Evolutionary conservation across 1,140 invertebrate species (phyloP).

Genomic region (Scaptomyza graminum): DNA sequence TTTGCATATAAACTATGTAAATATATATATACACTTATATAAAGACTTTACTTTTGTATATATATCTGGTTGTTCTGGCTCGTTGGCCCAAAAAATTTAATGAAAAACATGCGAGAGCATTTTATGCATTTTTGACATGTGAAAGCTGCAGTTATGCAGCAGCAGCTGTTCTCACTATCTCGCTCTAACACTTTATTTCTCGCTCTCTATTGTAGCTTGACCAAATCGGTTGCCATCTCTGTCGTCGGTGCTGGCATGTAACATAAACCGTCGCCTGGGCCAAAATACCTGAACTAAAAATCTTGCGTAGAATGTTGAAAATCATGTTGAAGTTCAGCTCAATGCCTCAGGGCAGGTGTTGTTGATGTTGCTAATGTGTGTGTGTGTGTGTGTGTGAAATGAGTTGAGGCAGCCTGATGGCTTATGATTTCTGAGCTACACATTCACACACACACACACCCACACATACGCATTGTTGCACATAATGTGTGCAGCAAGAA

Average conservation of each 20-base stretch:
- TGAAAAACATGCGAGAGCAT: conserved; percentile 46
- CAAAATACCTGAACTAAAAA: conserved; percentile 75
- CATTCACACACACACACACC: conserved; percentile 13
- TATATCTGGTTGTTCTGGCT: conserved; percentile 18
- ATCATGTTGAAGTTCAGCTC: conserved; percentile 77
- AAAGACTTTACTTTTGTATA: background rate
- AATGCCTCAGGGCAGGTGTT: conserved; percentile 47
- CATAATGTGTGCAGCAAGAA: conserved; percentile 54
- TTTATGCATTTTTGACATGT: conserved; percentile 61
- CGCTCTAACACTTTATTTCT: conserved; percentile 15
- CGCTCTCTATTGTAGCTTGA: background rate
- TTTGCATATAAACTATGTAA: conserved; percentile 49
- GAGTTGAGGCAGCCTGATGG: conserved; percentile 37
- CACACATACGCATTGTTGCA: conserved; percentile 32
- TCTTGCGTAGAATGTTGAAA: conserved; percentile 78
- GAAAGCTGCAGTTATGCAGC: conserved; percentile 35
- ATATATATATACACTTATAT: conserved; percentile 24
- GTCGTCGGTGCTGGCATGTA: conserved; percentile 58
- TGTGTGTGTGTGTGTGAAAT: conserved; percentile 7
- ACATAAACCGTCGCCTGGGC: conserved; percentile 72
- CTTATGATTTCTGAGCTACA: conserved; percentile 60
- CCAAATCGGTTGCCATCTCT: conserved; percentile 10
- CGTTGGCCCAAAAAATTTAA: conserved; percentile 48
- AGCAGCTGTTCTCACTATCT: conserved; percentile 4
- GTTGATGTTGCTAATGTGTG: background rate